phyloP scores from a whole-genome alignment of 2,888 invertebrate species.

The Cheilosia vernalis region DNA sequence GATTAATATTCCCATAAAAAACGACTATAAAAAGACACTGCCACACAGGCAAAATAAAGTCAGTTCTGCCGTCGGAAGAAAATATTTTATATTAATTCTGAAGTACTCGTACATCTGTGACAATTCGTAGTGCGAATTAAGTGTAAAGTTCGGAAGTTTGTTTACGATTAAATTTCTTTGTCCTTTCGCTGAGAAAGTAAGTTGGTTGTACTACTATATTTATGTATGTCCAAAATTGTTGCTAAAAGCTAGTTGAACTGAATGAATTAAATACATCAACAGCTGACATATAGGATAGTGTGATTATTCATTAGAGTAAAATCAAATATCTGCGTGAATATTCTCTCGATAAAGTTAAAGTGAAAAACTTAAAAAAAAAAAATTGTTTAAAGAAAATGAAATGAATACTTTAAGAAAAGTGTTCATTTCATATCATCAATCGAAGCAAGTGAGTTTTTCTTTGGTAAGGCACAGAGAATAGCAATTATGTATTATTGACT shows the following conservation, averaged over 20 bases:
- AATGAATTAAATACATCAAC: no score
- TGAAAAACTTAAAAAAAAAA: no score
- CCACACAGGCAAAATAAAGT: constrained; percentile 38
- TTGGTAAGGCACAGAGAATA: neutral
- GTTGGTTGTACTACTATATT: neutral
- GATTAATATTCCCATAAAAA: constrained; percentile 57
- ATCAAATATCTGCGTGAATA: no score
- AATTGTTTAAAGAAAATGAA: neutral
- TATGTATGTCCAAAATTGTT: neutral
- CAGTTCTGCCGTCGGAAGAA: constrained; percentile 44
- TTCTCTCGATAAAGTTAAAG: no score
- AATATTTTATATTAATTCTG: constrained; percentile 24
- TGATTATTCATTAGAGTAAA: no score
- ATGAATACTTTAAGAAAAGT: constrained; percentile 39
- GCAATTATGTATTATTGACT: no score
- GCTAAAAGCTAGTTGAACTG: neutral
- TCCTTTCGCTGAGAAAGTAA: neutral
- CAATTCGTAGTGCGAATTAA: constrained; percentile 21
- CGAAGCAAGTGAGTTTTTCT: constrained; percentile 27
- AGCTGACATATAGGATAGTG: no score
- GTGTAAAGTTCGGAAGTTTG: neutral
- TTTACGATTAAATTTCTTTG: neutral
- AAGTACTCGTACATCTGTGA: constrained; percentile 33
- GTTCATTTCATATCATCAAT: constrained; percentile 3
- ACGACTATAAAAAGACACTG: constrained; percentile 36